Evolutionary conservation across 2,797 vertebrate genomes (phyloP).

Genomic region (Mareca penelope): DNA sequence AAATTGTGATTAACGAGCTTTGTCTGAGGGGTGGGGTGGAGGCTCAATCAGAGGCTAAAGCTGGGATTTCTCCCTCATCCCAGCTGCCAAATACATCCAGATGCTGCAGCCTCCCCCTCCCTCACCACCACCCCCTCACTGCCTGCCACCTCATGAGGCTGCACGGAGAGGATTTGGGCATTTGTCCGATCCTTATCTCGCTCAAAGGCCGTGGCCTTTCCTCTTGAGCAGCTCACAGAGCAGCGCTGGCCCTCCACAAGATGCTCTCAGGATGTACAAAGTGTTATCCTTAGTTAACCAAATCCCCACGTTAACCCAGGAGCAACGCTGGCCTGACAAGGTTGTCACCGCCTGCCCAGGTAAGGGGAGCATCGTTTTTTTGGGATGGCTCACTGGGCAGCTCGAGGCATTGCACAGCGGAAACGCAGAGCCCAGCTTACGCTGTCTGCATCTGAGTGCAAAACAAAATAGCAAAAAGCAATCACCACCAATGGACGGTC

Average conservation of each 20-base stretch:
- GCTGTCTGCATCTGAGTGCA: background rate
- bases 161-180: background rate
- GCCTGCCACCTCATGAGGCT: background rate
- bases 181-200: background rate
- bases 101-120: fast-evolving
- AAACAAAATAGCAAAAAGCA: background rate
- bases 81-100: background rate
- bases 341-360: background rate
- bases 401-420: background rate
- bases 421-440: background rate
- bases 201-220: background rate
- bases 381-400: background rate
- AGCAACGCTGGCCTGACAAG: background rate
- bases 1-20: background rate
- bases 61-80: background rate
- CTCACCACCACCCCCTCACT: background rate
- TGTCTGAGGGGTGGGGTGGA: background rate
- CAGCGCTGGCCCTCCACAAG: background rate
- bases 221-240: background rate
- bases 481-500: background rate
- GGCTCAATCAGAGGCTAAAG: background rate
- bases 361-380: background rate
- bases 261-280: background rate
- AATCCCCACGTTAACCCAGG: background rate
- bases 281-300: background rate